These are phyloP conservation scores for Thereuonema tuberculata DNA, from an alignment of 1,140 invertebrate genomes.

Conservation along the genomic window DNA sequence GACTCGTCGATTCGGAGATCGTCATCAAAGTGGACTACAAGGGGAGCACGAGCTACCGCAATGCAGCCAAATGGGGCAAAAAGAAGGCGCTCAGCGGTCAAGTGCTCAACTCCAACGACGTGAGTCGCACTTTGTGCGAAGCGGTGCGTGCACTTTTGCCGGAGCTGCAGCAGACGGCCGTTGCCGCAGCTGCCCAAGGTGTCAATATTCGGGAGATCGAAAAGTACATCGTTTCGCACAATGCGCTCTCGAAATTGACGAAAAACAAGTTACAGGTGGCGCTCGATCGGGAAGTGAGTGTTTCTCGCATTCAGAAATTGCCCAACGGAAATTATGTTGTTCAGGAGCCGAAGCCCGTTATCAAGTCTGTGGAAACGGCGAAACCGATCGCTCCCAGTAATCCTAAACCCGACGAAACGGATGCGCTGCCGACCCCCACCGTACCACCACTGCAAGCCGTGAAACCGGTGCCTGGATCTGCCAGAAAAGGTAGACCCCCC, in stretches of 20 bases:
- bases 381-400: no score
- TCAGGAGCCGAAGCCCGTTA: no score
- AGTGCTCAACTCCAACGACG: constrained; percentile 26
- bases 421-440: no score
- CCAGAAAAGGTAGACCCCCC: neutral
- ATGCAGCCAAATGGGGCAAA: constrained; percentile 42
- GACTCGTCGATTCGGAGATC: constrained; percentile 54
- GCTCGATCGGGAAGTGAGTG: constrained; percentile 27
- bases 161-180: neutral
- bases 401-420: no score
- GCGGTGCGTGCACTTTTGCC: constrained; percentile 21
- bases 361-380: no score
- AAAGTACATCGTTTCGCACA: constrained; percentile 18
- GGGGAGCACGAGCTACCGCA: constrained; percentile 65
- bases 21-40: constrained; percentile 76
- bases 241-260: constrained; percentile 15
- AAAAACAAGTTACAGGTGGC: constrained; percentile 22
- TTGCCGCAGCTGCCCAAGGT: constrained; percentile 8
- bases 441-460: no score
- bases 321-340: neutral
- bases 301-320: constrained; percentile 20
- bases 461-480: neutral
- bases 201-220: constrained; percentile 22
- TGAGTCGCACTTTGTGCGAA: constrained; percentile 22
- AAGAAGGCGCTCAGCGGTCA: constrained; percentile 20